These are phyloP conservation scores for Epinephelus malabaricus DNA, from an alignment of 2,797 vertebrate species.

Conservation along the genomic window DNA sequence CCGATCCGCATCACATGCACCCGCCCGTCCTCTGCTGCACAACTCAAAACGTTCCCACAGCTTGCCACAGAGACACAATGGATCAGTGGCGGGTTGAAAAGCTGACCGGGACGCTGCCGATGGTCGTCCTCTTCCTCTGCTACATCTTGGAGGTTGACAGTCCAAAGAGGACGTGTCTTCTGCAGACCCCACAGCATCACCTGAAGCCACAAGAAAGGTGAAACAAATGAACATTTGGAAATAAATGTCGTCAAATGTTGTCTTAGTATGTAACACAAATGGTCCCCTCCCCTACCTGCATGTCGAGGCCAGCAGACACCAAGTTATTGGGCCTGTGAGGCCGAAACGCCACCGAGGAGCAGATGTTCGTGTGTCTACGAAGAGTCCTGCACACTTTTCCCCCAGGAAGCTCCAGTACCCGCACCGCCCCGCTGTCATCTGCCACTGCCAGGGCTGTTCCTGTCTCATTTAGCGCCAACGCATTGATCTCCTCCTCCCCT, in stretches of 20 bases:
- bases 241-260: neutral
- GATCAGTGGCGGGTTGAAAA: conserved; percentile 95
- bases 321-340: conserved; percentile 94
- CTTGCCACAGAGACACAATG: conserved; percentile 91
- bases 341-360: conserved; percentile 94
- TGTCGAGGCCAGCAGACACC: conserved; percentile 95
- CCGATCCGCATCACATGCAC: conserved; percentile 91
- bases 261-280: neutral
- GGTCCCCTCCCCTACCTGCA: conserved; percentile 90
- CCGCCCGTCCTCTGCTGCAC: conserved; percentile 93
- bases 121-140: conserved; percentile 76
- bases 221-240: neutral
- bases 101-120: conserved; percentile 85
- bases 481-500: conserved; percentile 96
- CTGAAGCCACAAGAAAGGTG: conserved; percentile 70
- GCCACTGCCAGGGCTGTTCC: conserved; percentile 89
- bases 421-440: conserved; percentile 93
- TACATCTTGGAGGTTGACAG: conserved; percentile 90
- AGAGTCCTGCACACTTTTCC: conserved; percentile 90
- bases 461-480: conserved; percentile 88
- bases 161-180: conserved; percentile 94
- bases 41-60: conserved; percentile 92
- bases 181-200: conserved; percentile 96
- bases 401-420: conserved; percentile 90
- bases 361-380: conserved; percentile 95